Evolutionary conservation across 2,113 vertebrate genomes (phyloP).

Genomic region (Carassius gibelio): DNA sequence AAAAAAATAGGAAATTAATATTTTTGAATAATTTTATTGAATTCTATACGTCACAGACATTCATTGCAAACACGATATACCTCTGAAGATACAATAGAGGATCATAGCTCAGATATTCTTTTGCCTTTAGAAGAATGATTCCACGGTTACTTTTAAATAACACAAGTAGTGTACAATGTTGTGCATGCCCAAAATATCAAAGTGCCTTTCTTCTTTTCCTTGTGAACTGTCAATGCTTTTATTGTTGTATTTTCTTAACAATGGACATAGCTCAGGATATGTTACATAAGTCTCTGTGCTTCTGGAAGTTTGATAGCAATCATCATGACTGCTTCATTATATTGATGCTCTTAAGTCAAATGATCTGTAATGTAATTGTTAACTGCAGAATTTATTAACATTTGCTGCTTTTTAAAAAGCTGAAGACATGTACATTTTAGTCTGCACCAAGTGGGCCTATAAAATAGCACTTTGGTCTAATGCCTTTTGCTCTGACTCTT

Average conservation of each 20-base stretch:
- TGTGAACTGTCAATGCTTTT: not conserved
- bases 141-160: not conserved
- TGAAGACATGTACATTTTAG: not conserved
- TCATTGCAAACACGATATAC: not conserved
- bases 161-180: not conserved
- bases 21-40: slow-evolving; percentile 4
- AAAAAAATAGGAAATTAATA: not conserved
- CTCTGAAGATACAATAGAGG: not conserved
- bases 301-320: not conserved
- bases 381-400: not conserved
- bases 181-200: not conserved
- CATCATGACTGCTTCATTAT: not conserved
- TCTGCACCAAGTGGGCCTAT: not conserved
- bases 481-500: slow-evolving; percentile 36
- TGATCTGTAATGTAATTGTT: not conserved
- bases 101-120: not conserved
- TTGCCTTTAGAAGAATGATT: not conserved
- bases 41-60: not conserved
- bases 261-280: slow-evolving; percentile 19
- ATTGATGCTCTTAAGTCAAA: not conserved
- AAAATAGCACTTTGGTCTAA: slow-evolving; percentile 5
- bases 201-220: slow-evolving; percentile 18
- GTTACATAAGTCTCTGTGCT: not conserved
- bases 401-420: not conserved
- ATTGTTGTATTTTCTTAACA: not conserved